These are phyloP conservation scores for Calameuta idolon DNA, from an alignment of 2,888 invertebrate genomes.

Conservation along the genomic window DNA sequence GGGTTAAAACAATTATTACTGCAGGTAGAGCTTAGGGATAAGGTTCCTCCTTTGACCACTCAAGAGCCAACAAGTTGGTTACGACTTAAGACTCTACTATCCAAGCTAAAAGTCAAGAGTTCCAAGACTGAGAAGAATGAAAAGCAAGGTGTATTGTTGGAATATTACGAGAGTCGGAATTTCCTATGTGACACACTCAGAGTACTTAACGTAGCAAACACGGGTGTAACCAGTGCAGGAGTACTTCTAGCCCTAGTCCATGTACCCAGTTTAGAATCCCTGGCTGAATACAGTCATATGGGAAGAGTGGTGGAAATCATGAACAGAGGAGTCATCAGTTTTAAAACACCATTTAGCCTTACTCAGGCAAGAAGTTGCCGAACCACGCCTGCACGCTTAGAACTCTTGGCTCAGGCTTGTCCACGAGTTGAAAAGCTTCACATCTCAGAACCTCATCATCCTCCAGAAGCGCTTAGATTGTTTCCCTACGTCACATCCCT, in stretches of 20 bases:
- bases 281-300: conserved; percentile 66
- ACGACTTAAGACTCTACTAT: conserved; percentile 50
- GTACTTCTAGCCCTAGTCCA: conserved; percentile 62
- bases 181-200: conserved; percentile 62
- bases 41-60: conserved; percentile 33
- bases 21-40: conserved; percentile 62
- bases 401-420: conserved; percentile 62
- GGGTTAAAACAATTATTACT: conserved; percentile 64
- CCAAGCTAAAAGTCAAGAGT: conserved; percentile 46
- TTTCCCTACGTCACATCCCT: conserved; percentile 61
- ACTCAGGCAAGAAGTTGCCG: conserved; percentile 60
- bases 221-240: conserved; percentile 63
- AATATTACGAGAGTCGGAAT: conserved; percentile 62
- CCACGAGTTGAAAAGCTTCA: conserved; percentile 61
- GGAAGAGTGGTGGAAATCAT: conserved; percentile 64
- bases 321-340: conserved; percentile 50
- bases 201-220: conserved; percentile 64
- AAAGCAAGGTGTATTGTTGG: conserved; percentile 52
- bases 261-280: conserved; percentile 61
- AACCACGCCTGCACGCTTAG: conserved; percentile 59
- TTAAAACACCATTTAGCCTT: conserved; percentile 57
- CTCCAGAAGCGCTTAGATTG: conserved; percentile 57
- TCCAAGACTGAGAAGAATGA: conserved; percentile 47
- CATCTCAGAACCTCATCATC: conserved; percentile 64
- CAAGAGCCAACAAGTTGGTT: conserved; percentile 57